Percentiles rank a stretch among this genome's conserved stretches.
Evolutionary conservation across 2,113 vertebrate genomes (phyloP).

Genomic region (Alosa alosa): DNA sequence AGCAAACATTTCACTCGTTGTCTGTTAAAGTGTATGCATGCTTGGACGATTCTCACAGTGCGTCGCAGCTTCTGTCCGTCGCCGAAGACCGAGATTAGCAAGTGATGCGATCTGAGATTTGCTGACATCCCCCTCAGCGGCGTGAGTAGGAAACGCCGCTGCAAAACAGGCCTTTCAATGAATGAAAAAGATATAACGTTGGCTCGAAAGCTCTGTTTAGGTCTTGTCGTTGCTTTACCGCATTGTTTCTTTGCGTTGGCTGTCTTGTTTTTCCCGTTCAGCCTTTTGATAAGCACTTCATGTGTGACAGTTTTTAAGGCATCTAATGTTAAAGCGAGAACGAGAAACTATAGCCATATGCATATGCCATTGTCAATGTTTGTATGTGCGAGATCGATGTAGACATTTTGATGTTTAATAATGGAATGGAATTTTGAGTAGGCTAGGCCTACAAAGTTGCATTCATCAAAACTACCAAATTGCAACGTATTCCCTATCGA

Average conservation of each 20-base stretch:
- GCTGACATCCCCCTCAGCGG: constrained; percentile 42
- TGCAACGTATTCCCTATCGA: not conserved
- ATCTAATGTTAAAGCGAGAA: not conserved
- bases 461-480: not conserved
- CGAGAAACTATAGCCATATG: not conserved
- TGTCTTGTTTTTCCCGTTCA: constrained; percentile 8
- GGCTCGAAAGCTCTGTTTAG: not conserved
- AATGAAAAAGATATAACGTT: constrained; percentile 20
- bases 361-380: not conserved
- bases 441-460: not conserved
- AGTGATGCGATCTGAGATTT: constrained; percentile 51
- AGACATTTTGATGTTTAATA: not conserved
- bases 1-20: not conserved
- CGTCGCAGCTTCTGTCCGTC: not conserved
- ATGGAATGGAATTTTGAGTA: not conserved
- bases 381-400: not conserved
- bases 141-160: constrained; percentile 59
- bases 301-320: not conserved
- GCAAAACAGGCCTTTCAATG: constrained; percentile 51
- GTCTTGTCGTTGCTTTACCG: not conserved
- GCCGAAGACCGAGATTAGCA: constrained; percentile 43
- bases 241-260: not conserved
- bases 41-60: not conserved
- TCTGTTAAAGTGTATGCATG: not conserved
- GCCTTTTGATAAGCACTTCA: not conserved